Conservation (phyloP, 2,797 vertebrate genomes). For the Micromesistius poutassou region DNA sequence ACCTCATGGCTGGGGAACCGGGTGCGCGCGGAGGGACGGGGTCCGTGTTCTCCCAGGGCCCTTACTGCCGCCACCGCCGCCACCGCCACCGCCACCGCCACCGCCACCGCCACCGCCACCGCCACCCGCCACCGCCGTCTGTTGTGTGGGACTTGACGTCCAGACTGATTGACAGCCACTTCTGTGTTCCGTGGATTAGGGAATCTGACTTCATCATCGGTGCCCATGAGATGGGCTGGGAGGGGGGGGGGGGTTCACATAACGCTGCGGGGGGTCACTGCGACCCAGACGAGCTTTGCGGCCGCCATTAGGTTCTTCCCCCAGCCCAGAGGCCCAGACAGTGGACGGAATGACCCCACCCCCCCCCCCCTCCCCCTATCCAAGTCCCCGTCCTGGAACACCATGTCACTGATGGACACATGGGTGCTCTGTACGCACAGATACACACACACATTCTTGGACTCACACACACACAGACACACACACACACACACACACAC, state of each 20-base stretch:
- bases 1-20: slow-evolving; percentile 61
- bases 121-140: slow-evolving; percentile 36
- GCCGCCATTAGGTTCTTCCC: slow-evolving; percentile 22
- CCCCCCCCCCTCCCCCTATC: neutral
- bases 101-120: slow-evolving; percentile 40
- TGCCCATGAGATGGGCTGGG: slow-evolving; percentile 63
- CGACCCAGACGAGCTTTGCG: slow-evolving; percentile 55
- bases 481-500: neutral
- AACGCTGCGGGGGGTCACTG: slow-evolving; percentile 69
- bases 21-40: slow-evolving; percentile 26
- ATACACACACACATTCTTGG: neutral
- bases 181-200: slow-evolving; percentile 76
- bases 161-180: slow-evolving; percentile 71
- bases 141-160: slow-evolving; percentile 48
- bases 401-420: neutral
- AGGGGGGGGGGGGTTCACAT: slow-evolving; percentile 73
- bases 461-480: neutral
- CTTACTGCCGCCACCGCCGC: slow-evolving; percentile 35
- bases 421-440: neutral
- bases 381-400: neutral
- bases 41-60: slow-evolving; percentile 45
- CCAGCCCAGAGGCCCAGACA: slow-evolving; percentile 34
- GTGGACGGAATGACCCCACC: slow-evolving; percentile 32
- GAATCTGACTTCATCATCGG: slow-evolving; percentile 83
- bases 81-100: slow-evolving; percentile 44